phyloP scores from a whole-genome alignment of 1,140 invertebrate genomes.

The Acromyrmex echinatior region DNA sequence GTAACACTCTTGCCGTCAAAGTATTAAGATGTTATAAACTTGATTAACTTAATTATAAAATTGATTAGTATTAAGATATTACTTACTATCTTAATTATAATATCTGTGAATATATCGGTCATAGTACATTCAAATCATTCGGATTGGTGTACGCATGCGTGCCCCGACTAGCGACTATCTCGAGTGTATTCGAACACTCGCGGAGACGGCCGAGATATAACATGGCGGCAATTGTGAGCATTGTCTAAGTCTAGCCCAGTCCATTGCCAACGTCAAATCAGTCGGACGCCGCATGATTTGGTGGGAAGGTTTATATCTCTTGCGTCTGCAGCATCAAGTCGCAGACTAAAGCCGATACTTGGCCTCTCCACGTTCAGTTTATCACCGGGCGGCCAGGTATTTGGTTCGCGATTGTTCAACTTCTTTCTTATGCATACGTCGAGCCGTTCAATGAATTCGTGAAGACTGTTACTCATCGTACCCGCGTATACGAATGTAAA shows the following conservation, averaged over 20 bases:
- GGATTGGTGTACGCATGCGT: background rate
- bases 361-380: background rate
- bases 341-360: background rate
- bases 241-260: no score
- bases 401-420: background rate
- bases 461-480: background rate
- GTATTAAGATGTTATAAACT: no score
- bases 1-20: no score
- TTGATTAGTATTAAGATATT: no score
- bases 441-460: background rate
- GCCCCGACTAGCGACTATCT: no score
- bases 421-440: background rate
- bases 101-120: no score
- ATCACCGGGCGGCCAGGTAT: background rate
- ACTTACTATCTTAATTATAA: no score
- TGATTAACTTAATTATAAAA: no score
- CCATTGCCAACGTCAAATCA: background rate
- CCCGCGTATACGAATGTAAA: background rate
- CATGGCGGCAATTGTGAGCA: background rate
- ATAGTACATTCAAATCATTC: no score
- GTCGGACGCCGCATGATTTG: background rate
- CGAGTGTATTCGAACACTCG: background rate
- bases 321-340: background rate
- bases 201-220: slow-evolving; percentile 1
- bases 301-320: background rate